phyloP scores from a whole-genome alignment of 2,888 invertebrate genomes.

The Oscheius sp. region DNA sequence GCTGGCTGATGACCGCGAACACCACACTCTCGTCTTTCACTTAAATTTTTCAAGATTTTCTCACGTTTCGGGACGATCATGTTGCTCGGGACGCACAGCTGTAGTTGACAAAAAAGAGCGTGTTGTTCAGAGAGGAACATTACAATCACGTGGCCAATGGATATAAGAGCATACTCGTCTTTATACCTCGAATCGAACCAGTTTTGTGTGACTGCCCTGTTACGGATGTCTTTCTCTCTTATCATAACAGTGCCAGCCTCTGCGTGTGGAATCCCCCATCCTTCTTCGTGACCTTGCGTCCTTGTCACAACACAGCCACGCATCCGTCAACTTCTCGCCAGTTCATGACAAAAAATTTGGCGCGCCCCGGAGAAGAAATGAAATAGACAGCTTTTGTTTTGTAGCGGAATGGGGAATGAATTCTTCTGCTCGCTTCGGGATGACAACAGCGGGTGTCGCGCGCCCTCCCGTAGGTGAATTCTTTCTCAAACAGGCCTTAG shows the following conservation, averaged over 20 bases:
- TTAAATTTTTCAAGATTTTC: conserved; percentile 11
- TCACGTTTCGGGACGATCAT: conserved; percentile 10
- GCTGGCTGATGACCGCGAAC: conserved; percentile 34
- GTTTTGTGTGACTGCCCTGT: conserved; percentile 3
- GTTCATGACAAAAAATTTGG: neutral
- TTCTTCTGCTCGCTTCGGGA: neutral
- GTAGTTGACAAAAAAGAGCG: neutral
- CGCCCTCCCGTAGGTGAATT: conserved; percentile 23
- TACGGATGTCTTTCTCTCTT: conserved; percentile 10
- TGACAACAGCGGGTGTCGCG: neutral
- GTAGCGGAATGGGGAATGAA: neutral
- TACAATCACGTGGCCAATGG: conserved; percentile 6
- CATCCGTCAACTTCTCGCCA: conserved; percentile 37
- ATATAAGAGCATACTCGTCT: neutral
- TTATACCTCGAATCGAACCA: conserved; percentile 3
- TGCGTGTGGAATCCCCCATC: neutral
- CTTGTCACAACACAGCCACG: conserved; percentile 19
- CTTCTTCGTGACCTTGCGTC: conserved; percentile 16
- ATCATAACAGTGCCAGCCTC: conserved; percentile 18
- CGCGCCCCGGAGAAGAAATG: no score
- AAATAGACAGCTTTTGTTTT: neutral
- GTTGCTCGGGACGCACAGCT: conserved; percentile 16
- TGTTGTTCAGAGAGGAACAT: conserved; percentile 8
- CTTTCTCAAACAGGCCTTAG: conserved; percentile 29
- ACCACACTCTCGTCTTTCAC: neutral